phyloP scores from a whole-genome alignment of 1,140 invertebrate genomes.

The Cyclargus thomasi region DNA sequence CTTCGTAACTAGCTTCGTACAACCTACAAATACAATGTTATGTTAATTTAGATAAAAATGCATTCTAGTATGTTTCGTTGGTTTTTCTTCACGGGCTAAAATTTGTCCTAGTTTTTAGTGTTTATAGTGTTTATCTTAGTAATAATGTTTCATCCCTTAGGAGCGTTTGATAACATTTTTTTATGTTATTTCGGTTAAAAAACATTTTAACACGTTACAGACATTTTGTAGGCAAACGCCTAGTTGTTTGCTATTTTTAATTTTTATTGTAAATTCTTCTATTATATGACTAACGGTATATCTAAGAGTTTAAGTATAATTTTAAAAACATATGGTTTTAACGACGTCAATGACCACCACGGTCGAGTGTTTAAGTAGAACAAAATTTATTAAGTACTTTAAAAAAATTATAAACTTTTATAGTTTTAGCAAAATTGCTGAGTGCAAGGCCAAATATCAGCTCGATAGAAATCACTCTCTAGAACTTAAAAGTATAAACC shows the following conservation, averaged over 20 bases:
- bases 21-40: not conserved
- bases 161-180: too few relatives aligned
- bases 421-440: too few relatives aligned
- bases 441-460: too few relatives aligned
- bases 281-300: not conserved
- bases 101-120: too few relatives aligned
- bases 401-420: too few relatives aligned
- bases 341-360: not conserved
- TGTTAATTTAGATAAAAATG: not conserved
- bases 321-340: not conserved
- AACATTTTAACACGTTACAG: not conserved
- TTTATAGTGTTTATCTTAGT: too few relatives aligned
- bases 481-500: too few relatives aligned
- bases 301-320: not conserved
- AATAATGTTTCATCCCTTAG: too few relatives aligned
- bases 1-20: not conserved
- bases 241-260: too few relatives aligned
- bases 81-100: not conserved
- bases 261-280: too few relatives aligned
- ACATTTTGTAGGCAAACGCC: too few relatives aligned
- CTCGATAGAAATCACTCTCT: too few relatives aligned
- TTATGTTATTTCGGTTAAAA: not conserved
- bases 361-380: not conserved
- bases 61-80: not conserved
- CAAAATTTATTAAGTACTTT: not conserved